These are phyloP conservation scores for Rachycentron canadum DNA, from an alignment of 2,797 vertebrate genomes.

Conservation along the genomic window DNA sequence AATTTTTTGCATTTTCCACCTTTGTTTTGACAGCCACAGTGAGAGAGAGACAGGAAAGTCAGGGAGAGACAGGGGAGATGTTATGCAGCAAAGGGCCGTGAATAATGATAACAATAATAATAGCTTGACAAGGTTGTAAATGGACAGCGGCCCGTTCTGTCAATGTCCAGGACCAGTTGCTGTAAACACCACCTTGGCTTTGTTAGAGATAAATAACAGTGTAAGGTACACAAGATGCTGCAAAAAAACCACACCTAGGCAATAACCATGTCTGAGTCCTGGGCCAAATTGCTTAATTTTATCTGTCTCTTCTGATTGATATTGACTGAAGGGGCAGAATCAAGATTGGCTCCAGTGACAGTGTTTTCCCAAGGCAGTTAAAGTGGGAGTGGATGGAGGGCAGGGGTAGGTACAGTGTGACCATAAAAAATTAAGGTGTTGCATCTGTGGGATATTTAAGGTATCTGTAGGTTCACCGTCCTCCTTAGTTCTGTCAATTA, in stretches of 20 bases:
- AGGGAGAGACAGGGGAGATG: no score
- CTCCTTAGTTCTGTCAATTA: not conserved
- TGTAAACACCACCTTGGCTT: conserved; percentile 1
- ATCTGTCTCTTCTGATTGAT: conserved; percentile 50
- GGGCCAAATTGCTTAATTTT: conserved; percentile 43
- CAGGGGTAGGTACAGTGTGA: not conserved
- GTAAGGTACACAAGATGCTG: conserved; percentile 12
- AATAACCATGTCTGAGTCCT: conserved; percentile 29
- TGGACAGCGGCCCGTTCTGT: not conserved
- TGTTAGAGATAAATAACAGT: conserved; percentile 21
- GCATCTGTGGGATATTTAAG: not conserved
- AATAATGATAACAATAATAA: no score
- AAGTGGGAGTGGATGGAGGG: not conserved
- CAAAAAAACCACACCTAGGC: not conserved
- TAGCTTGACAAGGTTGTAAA: not conserved
- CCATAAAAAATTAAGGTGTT: not conserved
- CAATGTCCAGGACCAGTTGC: not conserved
- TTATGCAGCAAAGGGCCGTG: no score
- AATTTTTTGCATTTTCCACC: no score
- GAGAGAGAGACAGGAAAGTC: no score
- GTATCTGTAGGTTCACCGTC: not conserved
- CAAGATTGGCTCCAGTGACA: conserved; percentile 39
- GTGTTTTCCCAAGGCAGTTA: conserved; percentile 26
- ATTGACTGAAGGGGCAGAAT: conserved; percentile 39
- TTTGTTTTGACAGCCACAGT: no score